phyloP scores from a whole-genome alignment of 2,113 vertebrate species.

The Amphiprion percula region DNA sequence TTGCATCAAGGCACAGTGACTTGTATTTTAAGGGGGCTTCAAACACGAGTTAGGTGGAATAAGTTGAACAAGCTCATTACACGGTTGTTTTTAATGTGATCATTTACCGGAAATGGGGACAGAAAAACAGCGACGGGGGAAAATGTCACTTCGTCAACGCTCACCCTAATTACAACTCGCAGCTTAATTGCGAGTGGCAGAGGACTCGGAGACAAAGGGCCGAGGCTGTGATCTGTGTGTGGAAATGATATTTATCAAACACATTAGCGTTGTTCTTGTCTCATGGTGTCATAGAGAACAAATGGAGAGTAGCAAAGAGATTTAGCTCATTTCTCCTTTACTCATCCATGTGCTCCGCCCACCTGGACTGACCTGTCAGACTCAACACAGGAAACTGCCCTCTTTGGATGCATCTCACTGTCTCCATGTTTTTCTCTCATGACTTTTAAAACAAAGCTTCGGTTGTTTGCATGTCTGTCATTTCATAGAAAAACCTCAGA shows the following conservation, averaged over 20 bases:
- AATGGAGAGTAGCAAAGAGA: conserved; percentile 19
- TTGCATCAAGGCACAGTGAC: not conserved
- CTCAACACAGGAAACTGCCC: not conserved
- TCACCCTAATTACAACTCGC: conserved; percentile 52
- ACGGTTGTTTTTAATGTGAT: conserved; percentile 51
- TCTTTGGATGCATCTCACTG: not conserved
- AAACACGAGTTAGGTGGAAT: conserved; percentile 61
- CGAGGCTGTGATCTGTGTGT: conserved; percentile 11
- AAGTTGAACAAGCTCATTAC: conserved; percentile 65
- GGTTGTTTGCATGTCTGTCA: not conserved
- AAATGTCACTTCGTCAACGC: conserved; percentile 50
- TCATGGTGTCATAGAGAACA: conserved; percentile 34
- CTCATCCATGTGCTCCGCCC: not conserved
- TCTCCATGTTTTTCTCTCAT: not conserved
- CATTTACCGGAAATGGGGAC: conserved; percentile 37
- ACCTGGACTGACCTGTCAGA: conserved; percentile 9
- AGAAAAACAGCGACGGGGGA: conserved; percentile 55
- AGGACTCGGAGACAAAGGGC: conserved; percentile 51
- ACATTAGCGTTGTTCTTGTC: conserved; percentile 35
- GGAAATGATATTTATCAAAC: conserved; percentile 53
- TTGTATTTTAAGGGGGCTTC: conserved; percentile 34
- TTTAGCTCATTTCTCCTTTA: not conserved
- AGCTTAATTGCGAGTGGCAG: conserved; percentile 71
- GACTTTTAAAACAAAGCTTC: conserved; percentile 16
- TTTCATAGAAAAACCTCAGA: not conserved